Conservation (phyloP, 2,113 vertebrate species). For the Speoplatyrhinus poulsoni region DNA sequence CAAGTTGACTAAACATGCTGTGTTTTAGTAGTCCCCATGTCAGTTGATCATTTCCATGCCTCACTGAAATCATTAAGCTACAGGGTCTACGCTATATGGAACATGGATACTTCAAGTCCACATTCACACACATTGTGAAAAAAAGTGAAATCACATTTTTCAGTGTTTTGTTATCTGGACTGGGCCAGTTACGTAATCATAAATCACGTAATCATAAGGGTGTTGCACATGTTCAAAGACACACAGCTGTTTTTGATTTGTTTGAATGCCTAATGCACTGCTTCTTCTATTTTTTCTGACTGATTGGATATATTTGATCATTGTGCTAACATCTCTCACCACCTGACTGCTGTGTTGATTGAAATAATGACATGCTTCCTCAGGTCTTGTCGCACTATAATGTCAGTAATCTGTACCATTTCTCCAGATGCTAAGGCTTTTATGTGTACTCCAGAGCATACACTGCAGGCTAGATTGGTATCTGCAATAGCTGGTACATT, state of each 20-base stretch:
- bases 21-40: too few relatives aligned
- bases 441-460: background rate
- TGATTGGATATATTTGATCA: background rate
- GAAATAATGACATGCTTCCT: constrained; percentile 1
- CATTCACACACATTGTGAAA: too few relatives aligned
- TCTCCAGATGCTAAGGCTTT: background rate
- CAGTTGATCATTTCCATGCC: too few relatives aligned
- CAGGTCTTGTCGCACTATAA: background rate
- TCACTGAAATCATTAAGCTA: too few relatives aligned
- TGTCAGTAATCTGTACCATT: background rate
- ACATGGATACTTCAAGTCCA: too few relatives aligned
- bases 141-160: constrained; percentile 23
- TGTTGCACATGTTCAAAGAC: constrained; percentile 29
- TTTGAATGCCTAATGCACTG: constrained; percentile 40
- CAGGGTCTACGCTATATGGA: too few relatives aligned
- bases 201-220: constrained; percentile 15
- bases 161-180: constrained; percentile 38
- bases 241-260: constrained; percentile 61
- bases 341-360: background rate
- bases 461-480: constrained; percentile 36
- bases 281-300: background rate
- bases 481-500: constrained; percentile 53
- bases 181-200: constrained; percentile 47
- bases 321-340: background rate
- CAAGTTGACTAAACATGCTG: too few relatives aligned